A percentile compares a stretch with the other conserved stretches of the same genome.
Conservation (phyloP, 2,888 invertebrate genomes). For the Sylvicola cinctus region DNA sequence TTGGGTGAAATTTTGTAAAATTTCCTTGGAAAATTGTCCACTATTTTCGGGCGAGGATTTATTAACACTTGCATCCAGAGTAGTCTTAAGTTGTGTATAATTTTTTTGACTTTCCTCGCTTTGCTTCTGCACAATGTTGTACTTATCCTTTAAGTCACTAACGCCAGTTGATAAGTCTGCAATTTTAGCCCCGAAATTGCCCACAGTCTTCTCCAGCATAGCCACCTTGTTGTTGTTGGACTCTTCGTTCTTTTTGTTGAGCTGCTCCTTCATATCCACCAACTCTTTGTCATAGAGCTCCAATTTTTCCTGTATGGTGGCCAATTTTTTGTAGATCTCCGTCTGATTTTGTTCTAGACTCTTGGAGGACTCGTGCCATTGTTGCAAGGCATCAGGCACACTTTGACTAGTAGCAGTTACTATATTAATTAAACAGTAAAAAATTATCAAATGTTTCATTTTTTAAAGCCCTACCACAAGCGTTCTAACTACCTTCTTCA, state of each 20-base stretch:
- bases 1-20: constrained; percentile 7
- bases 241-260: constrained; percentile 16
- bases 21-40: background rate
- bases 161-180: constrained; percentile 18
- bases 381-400: constrained; percentile 46
- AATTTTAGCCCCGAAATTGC: constrained; percentile 24
- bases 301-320: constrained; percentile 33
- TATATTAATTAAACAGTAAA: constrained; percentile 16
- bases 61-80: background rate
- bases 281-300: constrained; percentile 30
- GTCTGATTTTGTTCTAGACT: constrained; percentile 46
- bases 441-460: background rate
- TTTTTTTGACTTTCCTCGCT: background rate
- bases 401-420: constrained; percentile 46
- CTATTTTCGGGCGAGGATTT: background rate
- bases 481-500: constrained; percentile 18
- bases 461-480: background rate
- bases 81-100: background rate
- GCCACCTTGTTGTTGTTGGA: constrained; percentile 18
- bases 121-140: constrained; percentile 13
- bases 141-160: constrained; percentile 19
- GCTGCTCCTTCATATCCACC: constrained; percentile 6
- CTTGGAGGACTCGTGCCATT: constrained; percentile 47
- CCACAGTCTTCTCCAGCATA: constrained; percentile 11
- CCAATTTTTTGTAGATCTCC: constrained; percentile 33